These are phyloP conservation scores for Garra rufa DNA, from an alignment of 2,113 vertebrate species.

Conservation along the genomic window DNA sequence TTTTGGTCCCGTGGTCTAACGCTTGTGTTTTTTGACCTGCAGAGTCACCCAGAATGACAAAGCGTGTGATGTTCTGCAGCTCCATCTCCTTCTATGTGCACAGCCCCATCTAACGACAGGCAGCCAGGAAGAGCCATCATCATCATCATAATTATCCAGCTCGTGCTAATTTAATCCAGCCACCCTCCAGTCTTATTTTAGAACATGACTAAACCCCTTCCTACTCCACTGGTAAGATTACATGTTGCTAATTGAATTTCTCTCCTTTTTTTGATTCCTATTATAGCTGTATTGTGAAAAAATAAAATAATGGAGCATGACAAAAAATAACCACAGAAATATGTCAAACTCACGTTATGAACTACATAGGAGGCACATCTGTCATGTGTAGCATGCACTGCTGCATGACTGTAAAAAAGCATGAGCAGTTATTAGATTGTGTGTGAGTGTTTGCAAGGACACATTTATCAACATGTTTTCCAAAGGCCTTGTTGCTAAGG, in stretches of 20 bases:
- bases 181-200: constrained; percentile 69
- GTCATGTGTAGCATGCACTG: constrained; percentile 33
- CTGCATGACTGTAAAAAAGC: neutral
- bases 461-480: constrained; percentile 19
- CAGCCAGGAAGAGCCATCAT: constrained; percentile 64
- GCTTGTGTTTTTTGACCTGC: neutral
- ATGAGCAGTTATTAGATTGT: neutral
- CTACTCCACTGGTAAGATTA: constrained; percentile 7
- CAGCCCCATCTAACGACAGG: constrained; percentile 38
- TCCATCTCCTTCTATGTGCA: constrained; percentile 47
- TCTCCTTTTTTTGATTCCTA: constrained; percentile 12
- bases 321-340: constrained; percentile 48
- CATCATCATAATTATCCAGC: constrained; percentile 63
- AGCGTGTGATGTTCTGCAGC: constrained; percentile 21
- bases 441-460: constrained; percentile 2
- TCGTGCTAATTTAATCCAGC: constrained; percentile 67
- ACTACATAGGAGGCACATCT: constrained; percentile 36
- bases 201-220: constrained; percentile 57
- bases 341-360: constrained; percentile 29
- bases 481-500: neutral
- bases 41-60: constrained; percentile 26
- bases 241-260: constrained; percentile 56
- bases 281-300: constrained; percentile 19
- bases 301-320: constrained; percentile 23
- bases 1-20: neutral